Evolutionary conservation across 2,888 invertebrate genomes (phyloP).

Genomic region (Atethmia centrago): DNA sequence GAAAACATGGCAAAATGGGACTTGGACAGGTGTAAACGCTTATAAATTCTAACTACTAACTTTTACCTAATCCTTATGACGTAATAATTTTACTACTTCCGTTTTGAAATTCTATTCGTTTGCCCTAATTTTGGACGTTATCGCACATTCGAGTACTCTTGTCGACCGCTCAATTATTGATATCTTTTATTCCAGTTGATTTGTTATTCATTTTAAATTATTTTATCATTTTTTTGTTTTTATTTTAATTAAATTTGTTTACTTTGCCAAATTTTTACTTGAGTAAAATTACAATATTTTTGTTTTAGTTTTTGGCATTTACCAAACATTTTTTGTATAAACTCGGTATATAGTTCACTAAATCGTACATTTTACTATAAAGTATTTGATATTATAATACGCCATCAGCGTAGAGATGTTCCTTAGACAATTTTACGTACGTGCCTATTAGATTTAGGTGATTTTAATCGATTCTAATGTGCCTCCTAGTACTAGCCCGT

Average conservation of each 20-base stretch:
- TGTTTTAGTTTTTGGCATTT: conserved; percentile 20
- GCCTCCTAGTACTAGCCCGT: conserved; percentile 70
- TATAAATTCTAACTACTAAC: not conserved
- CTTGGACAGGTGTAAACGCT: too few species aligned
- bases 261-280: conserved; percentile 12
- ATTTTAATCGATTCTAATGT: conserved; percentile 82
- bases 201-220: conserved; percentile 7
- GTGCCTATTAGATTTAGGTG: conserved; percentile 76
- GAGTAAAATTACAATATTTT: conserved; percentile 19
- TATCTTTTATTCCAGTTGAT: conserved; percentile 41
- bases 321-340: conserved; percentile 22
- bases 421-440: conserved; percentile 75
- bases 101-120: too few species aligned
- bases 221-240: not conserved
- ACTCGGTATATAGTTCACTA: conserved; percentile 26
- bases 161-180: conserved; percentile 34
- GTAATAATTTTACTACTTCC: too few species aligned
- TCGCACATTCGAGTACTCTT: conserved; percentile 41
- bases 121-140: not conserved
- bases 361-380: conserved; percentile 46
- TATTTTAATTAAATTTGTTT: not conserved
- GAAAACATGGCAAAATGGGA: not conserved
- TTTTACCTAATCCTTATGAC: too few species aligned
- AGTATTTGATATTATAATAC: conserved; percentile 65
- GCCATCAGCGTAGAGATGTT: conserved; percentile 80